Conservation (phyloP, 2,888 invertebrate genomes). For the Spodoptera picta region DNA sequence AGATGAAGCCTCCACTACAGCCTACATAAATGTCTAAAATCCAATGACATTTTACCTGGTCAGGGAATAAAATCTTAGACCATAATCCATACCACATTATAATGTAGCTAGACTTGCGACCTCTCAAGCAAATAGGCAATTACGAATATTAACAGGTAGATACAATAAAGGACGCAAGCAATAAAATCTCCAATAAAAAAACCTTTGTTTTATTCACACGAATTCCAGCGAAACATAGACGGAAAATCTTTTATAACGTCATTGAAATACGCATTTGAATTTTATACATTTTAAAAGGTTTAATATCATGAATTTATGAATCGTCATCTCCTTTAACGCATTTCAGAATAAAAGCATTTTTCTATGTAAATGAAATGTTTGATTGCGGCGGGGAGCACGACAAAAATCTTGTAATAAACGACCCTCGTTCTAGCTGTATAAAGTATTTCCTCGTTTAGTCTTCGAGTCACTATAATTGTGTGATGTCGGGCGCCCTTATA, state of each 20-base stretch:
- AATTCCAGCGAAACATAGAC: conserved; percentile 25
- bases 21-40: too few species aligned
- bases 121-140: too few species aligned
- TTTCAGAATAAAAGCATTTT: conserved; percentile 48
- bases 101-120: too few species aligned
- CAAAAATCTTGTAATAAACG: conserved; percentile 58
- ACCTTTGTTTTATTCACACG: conserved; percentile 22
- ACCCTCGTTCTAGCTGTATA: conserved; percentile 45
- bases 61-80: too few species aligned
- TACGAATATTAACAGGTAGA: too few species aligned
- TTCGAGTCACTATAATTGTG: conserved; percentile 50
- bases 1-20: too few species aligned
- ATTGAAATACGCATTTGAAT: conserved; percentile 37
- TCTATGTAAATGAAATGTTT: conserved; percentile 57
- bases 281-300: conserved; percentile 47
- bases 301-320: conserved; percentile 53
- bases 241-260: conserved; percentile 34
- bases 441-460: conserved; percentile 47
- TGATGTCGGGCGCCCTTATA: conserved; percentile 41
- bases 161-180: neutral
- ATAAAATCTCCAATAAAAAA: conserved; percentile 22
- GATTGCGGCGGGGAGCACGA: conserved; percentile 54
- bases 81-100: too few species aligned
- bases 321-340: conserved; percentile 41
- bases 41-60: too few species aligned